Evolutionary conservation across 2,113 vertebrate species (phyloP), one percentile per base, ranked within the genome.

Genomic region (Bubo bubo): DNA sequence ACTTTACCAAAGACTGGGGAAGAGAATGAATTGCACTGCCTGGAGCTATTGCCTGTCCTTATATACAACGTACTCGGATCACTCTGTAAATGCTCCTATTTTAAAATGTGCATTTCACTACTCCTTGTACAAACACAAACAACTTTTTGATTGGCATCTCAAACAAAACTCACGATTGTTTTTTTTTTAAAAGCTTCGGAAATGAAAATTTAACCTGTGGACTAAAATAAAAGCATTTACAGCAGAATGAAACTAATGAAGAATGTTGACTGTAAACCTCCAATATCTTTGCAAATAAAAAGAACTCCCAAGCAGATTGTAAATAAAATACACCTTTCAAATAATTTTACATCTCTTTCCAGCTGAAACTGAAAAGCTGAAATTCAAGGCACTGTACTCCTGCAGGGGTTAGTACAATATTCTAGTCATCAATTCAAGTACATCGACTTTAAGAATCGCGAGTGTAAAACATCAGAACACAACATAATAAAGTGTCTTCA

Each of bases 361-460:
- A 98, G 97, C 70, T 53, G 93, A 82, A 92, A 95, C 92, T 84
- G 97, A 97, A 98, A 98, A 98, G 95, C 97, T 97, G 97, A 92
- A 96, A 97, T 98, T 99, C 98, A 99, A 99, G 99, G 99, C 99
- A 99, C 99, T 99, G 98, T 98, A 98, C 98, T 98, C 97, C 97
- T 98, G 98, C 96, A 94, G 95, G 90, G 98, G 96, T 97, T 95
- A 97, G 94, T 97, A 96, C 91, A 95, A 96, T 82, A 93, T 93
- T 96, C 95, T 90, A 88, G 98, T 85, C 88, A 90, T 93, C 79
- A 37, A 80, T 96, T 98, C 97, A 98, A 98, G 97, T 97, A 96
- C 90, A 92, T 96, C 4, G 70, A 96, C 49, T 59, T 92, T 91
- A 92, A 96, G 97, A 92, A 93, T 34, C 6, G 49, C 43, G 39